phyloP scores from a whole-genome alignment of 1,140 invertebrate species.

The Arion vulgaris region DNA sequence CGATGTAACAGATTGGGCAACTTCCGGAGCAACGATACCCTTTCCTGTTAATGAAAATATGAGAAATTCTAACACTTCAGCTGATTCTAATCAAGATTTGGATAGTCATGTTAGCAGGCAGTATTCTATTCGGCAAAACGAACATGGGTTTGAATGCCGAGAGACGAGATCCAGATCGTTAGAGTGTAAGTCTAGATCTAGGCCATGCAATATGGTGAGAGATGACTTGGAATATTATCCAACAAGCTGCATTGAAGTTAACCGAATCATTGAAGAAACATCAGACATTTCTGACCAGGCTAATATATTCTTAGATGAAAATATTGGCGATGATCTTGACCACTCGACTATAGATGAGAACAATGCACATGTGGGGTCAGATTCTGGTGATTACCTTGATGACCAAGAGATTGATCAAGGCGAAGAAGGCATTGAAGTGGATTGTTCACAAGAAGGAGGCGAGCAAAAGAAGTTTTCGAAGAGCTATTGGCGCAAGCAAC shows the following conservation, averaged over 20 bases:
- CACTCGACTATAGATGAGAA: not conserved
- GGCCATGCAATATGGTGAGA: not conserved
- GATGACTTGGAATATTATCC: not conserved
- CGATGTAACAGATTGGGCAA: not conserved
- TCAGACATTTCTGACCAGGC: not conserved
- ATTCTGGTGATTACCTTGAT: not conserved
- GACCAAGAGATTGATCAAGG: not conserved
- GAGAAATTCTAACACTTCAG: not conserved
- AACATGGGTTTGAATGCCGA: not conserved
- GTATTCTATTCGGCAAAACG: not conserved
- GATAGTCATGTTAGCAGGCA: not conserved
- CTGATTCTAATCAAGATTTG: not conserved
- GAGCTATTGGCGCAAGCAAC: conserved; percentile 34
- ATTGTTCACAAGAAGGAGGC: not conserved
- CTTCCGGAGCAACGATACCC: not conserved
- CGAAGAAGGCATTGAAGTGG: not conserved
- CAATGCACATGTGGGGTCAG: not conserved
- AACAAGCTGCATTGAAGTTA: not conserved
- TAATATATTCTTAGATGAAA: not conserved
- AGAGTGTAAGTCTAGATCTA: not conserved
- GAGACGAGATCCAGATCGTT: not conserved
- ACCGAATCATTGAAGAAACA: not conserved
- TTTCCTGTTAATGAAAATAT: not conserved
- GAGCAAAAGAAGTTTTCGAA: conserved; percentile 32
- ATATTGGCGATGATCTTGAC: not conserved